phyloP scores from a whole-genome alignment of 2,888 invertebrate species.

The Cheilosia scutellata region DNA sequence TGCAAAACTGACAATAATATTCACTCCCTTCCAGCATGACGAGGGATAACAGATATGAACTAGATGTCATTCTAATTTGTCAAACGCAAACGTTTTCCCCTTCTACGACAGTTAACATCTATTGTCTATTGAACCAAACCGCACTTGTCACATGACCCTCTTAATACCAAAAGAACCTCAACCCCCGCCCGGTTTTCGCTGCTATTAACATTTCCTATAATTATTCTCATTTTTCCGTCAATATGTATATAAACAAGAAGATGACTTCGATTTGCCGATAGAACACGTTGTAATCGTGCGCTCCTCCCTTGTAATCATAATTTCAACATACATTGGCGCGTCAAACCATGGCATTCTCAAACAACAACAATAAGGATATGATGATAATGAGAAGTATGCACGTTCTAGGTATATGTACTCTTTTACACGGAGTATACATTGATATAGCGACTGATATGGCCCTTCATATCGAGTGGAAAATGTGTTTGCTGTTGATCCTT shows the following conservation, averaged over 20 bases:
- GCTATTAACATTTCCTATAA: background rate
- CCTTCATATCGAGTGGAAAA: constrained; percentile 59
- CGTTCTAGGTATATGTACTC: constrained; percentile 37
- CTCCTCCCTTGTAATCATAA: constrained; percentile 31
- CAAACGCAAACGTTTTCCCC: background rate
- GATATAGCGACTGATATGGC: constrained; percentile 15
- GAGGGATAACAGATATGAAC: constrained; percentile 1
- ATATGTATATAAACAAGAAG: constrained; percentile 31
- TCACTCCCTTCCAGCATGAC: constrained; percentile 3
- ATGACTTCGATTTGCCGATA: constrained; percentile 80
- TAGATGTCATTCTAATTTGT: constrained; percentile 23
- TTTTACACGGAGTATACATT: constrained; percentile 17
- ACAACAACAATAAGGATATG: constrained; percentile 12
- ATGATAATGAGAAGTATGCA: constrained; percentile 20
- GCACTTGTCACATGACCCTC: constrained; percentile 43
- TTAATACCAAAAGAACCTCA: constrained; percentile 17
- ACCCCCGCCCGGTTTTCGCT: background rate
- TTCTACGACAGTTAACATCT: background rate
- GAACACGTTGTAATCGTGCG: constrained; percentile 82
- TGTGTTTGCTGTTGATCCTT: constrained; percentile 70
- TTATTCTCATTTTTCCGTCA: constrained; percentile 26
- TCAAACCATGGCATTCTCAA: constrained; percentile 1
- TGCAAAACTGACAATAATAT: no score
- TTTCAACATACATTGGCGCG: constrained; percentile 10
- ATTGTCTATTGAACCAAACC: constrained; percentile 43